phyloP scores from a whole-genome alignment of 2,113 vertebrate genomes.

The Xyrauchen texanus region DNA sequence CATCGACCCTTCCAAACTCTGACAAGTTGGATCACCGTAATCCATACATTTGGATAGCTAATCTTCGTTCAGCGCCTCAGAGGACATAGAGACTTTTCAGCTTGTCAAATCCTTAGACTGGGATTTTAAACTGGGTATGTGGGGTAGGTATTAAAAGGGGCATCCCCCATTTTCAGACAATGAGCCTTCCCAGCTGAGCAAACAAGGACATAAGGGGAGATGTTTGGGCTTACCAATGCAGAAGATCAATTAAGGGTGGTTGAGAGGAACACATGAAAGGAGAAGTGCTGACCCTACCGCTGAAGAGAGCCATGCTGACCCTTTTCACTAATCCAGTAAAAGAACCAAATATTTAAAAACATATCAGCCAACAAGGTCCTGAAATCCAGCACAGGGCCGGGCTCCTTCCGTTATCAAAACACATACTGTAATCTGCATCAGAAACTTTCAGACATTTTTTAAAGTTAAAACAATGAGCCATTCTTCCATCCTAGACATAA shows the following conservation, averaged over 20 bases:
- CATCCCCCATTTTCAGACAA: slow-evolving; percentile 54
- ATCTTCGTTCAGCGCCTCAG: slow-evolving; percentile 73
- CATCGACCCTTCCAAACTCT: slow-evolving; percentile 52
- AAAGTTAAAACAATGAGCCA: not conserved
- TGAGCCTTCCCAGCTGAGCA: slow-evolving; percentile 50
- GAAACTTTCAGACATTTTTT: not conserved
- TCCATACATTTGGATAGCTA: slow-evolving; percentile 76
- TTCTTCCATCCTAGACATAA: not conserved
- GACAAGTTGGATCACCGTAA: slow-evolving; percentile 70
- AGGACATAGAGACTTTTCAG: slow-evolving; percentile 67
- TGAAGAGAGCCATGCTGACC: slow-evolving; percentile 66
- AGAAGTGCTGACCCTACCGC: slow-evolving; percentile 69
- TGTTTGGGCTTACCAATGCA: slow-evolving; percentile 75
- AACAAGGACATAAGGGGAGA: slow-evolving; percentile 59
- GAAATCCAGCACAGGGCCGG: not conserved
- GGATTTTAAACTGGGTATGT: slow-evolving; percentile 71
- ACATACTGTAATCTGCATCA: not conserved
- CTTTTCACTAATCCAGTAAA: slow-evolving; percentile 72
- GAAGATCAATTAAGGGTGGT: slow-evolving; percentile 74
- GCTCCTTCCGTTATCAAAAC: slow-evolving; percentile 37
- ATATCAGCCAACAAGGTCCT: slow-evolving; percentile 7
- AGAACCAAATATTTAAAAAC: slow-evolving; percentile 68
- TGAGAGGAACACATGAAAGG: slow-evolving; percentile 73
- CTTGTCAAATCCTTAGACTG: slow-evolving; percentile 76
- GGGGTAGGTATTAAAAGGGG: slow-evolving; percentile 49